phyloP scores from a whole-genome alignment of 2,797 vertebrate genomes.

The Acipenser transmontanus region DNA sequence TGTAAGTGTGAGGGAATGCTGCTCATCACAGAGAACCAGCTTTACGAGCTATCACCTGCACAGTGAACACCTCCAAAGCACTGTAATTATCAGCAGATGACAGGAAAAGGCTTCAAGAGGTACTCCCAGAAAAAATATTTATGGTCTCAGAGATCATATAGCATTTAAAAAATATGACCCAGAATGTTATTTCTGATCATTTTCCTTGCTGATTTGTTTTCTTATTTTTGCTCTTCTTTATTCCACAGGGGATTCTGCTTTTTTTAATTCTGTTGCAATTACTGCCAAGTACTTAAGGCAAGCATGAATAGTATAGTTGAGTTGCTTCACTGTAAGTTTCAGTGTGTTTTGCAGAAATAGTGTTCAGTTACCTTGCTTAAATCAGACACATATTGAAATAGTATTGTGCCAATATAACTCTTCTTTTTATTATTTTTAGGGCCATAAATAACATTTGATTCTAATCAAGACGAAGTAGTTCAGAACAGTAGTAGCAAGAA shows the following conservation, averaged over 20 bases:
- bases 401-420: no score
- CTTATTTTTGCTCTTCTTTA: slow-evolving; percentile 68
- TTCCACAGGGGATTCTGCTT: slow-evolving; percentile 71
- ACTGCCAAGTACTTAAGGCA: slow-evolving; percentile 70
- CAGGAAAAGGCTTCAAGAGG: slow-evolving; percentile 73
- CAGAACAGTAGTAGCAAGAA: no score
- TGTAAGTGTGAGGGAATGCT: slow-evolving; percentile 67
- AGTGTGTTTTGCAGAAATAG: no score
- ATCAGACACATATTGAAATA: no score
- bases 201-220: slow-evolving; percentile 68
- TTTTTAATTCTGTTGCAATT: slow-evolving; percentile 76
- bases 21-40: slow-evolving; percentile 57
- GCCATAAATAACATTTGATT: no score
- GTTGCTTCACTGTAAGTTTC: no score
- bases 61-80: slow-evolving; percentile 56
- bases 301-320: slow-evolving; percentile 29
- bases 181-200: slow-evolving; percentile 78
- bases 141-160: slow-evolving; percentile 81
- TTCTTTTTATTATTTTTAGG: no score
- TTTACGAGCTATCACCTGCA: slow-evolving; percentile 82
- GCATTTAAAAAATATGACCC: slow-evolving; percentile 69
- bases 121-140: slow-evolving; percentile 78
- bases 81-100: slow-evolving; percentile 89
- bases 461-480: no score
- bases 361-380: no score